These are phyloP conservation scores for Reticulitermes speratus DNA, from an alignment of 1,140 invertebrate species.

Conservation along the genomic window DNA sequence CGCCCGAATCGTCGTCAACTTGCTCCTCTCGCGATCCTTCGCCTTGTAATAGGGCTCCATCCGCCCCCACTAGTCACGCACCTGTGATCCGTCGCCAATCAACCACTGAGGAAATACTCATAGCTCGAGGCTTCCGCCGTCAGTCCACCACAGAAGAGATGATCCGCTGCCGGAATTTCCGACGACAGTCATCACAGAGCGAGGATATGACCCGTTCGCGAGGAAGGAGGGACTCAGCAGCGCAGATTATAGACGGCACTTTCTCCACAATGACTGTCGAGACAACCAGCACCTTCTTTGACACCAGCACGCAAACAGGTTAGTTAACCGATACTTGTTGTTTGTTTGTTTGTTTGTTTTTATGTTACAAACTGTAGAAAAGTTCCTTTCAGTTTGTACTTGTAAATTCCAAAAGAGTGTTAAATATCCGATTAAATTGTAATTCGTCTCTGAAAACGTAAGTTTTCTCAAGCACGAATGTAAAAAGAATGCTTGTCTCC, in stretches of 20 bases:
- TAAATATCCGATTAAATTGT: no score
- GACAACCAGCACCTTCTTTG: conserved; percentile 87
- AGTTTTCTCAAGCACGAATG: no score
- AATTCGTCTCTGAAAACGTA: no score
- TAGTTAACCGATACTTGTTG: conserved; percentile 44
- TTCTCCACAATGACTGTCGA: conserved; percentile 90
- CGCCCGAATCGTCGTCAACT: conserved; percentile 69
- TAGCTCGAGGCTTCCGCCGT: conserved; percentile 81
- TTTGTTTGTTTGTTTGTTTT: no score
- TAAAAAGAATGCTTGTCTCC: no score
- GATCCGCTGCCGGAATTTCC: conserved; percentile 85
- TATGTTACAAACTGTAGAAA: no score
- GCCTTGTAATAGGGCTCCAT: conserved; percentile 39
- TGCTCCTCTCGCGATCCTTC: conserved; percentile 64
- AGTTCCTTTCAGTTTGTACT: no score
- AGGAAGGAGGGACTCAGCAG: conserved; percentile 79
- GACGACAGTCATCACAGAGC: conserved; percentile 50
- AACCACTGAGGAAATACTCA: conserved; percentile 88
- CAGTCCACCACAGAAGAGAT: conserved; percentile 91
- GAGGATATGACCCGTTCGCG: conserved; percentile 55
- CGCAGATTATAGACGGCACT: conserved; percentile 89
- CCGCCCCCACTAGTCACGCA: conserved; percentile 50
- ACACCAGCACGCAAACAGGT: conserved; percentile 91
- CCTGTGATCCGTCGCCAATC: conserved; percentile 80
- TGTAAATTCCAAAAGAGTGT: no score